Base-by-base conservation (phyloP, 2,888 invertebrate species). In the Pegoplata infirma region DNA sequence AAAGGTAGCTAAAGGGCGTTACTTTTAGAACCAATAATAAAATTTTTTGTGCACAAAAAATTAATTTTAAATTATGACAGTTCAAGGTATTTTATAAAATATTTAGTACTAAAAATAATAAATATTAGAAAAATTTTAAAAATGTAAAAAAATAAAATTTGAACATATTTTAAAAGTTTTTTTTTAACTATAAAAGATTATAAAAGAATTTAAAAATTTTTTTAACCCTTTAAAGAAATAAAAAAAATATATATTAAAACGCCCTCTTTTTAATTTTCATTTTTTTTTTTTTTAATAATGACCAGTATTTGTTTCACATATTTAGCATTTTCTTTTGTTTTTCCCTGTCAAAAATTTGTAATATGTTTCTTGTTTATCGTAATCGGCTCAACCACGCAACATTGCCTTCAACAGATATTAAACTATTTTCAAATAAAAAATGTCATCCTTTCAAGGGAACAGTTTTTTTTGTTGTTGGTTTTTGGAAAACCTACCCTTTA, bases 341-440 rank as follows among this genome's bases (percentile, higher is more conserved):
- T 4, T 63, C 16, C 28, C 16, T 40, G 36, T 40, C n/a, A 40
- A 47, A 61, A 47, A 46, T 28, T 47, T 47, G 23, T 47, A 8
- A 21, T 28, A n/a, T 25, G 25, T 21, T 66, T 64, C 17, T 53
- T 19, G 8, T 32, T 28, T 76, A 44, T 32, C n/a, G 66, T 77
- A 82, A 82, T 80, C 82, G 75, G 81, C 82, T 83, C 83, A 85
- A 64, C 73, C 82, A 81, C 66, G 81, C 80, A 80, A 79, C 80
- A 75, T 76, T 80, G 77, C 71, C 76, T 81, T 76, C 80, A 81
- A 61, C 77, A 80, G 77, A 69, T 79, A 78, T 74, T 75, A 76
- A 80, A 66, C 66, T 51, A 73, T 40, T n/a, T 40, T 25, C 49
- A 81, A 63, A 47, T n/a, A n/a, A 10, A 68, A 58, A 49, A 68